Evolutionary conservation across 2,113 vertebrate genomes (phyloP).

Genomic region (Aphelocoma coerulescens): DNA sequence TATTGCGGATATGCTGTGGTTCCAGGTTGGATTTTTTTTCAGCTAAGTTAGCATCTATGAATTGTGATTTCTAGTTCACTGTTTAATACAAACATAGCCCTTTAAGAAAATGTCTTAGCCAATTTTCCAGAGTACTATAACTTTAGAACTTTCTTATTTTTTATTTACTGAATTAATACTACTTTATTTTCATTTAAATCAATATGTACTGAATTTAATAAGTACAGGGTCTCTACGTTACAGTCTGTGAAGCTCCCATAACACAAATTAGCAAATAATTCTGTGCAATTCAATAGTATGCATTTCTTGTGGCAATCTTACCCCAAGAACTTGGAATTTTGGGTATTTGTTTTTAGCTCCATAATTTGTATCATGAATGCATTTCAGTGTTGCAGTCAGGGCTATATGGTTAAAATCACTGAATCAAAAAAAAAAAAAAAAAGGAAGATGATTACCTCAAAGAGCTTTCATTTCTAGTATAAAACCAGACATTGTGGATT

Average conservation of each 20-base stretch:
- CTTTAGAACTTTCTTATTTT: not conserved
- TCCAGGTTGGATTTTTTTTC: not conserved
- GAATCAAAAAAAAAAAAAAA: not conserved
- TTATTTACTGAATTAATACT: not conserved
- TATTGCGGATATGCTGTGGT: not conserved
- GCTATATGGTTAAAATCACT: not conserved
- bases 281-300: not conserved
- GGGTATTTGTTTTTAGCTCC: not conserved
- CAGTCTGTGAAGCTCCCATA: not conserved
- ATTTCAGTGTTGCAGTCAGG: not conserved
- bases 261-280: not conserved
- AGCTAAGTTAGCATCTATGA: not conserved
- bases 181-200: not conserved
- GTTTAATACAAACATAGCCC: not conserved
- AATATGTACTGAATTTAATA: not conserved
- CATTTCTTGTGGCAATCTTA: not conserved
- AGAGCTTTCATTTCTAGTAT: not conserved
- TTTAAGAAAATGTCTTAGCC: not conserved
- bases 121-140: not conserved
- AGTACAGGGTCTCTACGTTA: not conserved
- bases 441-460: not conserved
- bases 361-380: not conserved
- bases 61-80: not conserved
- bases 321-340: not conserved
- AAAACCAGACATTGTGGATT: not conserved